Evolutionary conservation across 2,113 vertebrate genomes (phyloP).

Genomic region (Enhydra lutris): DNA sequence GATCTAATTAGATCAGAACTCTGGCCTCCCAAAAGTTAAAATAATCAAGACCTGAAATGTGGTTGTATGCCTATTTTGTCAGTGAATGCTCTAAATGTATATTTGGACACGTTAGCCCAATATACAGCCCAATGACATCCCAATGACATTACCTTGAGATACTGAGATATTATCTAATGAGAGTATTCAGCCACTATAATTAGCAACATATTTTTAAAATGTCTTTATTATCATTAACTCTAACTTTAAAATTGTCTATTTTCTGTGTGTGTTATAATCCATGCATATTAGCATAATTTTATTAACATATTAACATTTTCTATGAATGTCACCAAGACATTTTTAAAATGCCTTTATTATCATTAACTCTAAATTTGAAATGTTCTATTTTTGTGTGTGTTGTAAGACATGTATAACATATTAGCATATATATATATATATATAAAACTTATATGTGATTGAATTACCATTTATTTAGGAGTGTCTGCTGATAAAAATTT

Average conservation of each 20-base stretch:
- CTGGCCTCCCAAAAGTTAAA: background rate
- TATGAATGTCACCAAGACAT: background rate
- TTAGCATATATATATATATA: background rate
- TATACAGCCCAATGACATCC: background rate
- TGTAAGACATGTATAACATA: background rate
- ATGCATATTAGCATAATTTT: background rate
- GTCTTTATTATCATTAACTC: background rate
- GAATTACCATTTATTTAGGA: constrained; percentile 13
- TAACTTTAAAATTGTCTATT: background rate
- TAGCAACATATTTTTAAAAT: background rate
- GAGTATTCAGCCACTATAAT: background rate
- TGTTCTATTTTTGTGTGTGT: background rate
- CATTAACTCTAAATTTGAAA: background rate
- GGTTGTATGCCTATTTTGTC: background rate
- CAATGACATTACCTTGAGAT: background rate
- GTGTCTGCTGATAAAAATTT: background rate
- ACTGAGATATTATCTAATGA: background rate
- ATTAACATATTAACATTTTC: too few relatives aligned
- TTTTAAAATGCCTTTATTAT: background rate
- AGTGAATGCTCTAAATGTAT: background rate
- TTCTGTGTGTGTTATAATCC: background rate
- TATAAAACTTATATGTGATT: background rate
- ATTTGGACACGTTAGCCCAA: background rate
- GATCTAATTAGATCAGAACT: background rate
- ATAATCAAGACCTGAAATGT: background rate